These are phyloP conservation scores for Geophilus truncorum DNA, from an alignment of 2,888 invertebrate species.

Conservation along the genomic window DNA sequence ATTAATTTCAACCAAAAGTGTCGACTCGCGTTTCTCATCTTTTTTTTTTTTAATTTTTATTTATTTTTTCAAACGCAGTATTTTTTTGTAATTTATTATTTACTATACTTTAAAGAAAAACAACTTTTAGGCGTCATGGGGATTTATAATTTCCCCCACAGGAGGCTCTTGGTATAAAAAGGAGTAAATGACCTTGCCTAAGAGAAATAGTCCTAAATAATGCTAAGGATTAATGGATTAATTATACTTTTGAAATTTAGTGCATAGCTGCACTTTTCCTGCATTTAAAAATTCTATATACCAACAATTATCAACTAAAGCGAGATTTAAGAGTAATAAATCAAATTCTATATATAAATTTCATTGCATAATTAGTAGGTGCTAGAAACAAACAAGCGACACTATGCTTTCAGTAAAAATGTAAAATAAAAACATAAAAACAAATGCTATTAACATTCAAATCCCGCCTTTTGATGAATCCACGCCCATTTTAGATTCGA, in stretches of 20 bases:
- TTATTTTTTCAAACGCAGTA: background rate
- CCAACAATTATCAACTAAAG: too few species aligned
- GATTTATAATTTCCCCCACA: background rate
- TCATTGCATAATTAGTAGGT: too few species aligned
- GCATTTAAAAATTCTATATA: background rate
- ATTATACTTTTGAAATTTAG: background rate
- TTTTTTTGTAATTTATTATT: background rate
- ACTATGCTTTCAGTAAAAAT: background rate
- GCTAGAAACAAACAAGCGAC: background rate
- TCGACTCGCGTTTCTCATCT: background rate
- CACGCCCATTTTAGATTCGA: background rate
- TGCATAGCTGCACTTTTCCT: background rate
- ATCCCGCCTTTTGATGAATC: background rate
- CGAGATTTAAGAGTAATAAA: too few species aligned
- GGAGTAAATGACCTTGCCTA: slow-evolving; percentile 7
- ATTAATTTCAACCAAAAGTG: background rate
- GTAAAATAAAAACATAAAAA: background rate
- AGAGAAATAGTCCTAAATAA: background rate
- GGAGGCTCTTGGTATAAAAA: background rate
- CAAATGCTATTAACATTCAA: background rate
- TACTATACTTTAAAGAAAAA: background rate
- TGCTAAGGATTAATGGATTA: background rate
- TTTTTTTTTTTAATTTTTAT: background rate
- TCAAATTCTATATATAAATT: too few species aligned
- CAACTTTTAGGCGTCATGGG: background rate